Conservation (phyloP, 2,888 invertebrate species). For the Stegana nigrithorax region DNA sequence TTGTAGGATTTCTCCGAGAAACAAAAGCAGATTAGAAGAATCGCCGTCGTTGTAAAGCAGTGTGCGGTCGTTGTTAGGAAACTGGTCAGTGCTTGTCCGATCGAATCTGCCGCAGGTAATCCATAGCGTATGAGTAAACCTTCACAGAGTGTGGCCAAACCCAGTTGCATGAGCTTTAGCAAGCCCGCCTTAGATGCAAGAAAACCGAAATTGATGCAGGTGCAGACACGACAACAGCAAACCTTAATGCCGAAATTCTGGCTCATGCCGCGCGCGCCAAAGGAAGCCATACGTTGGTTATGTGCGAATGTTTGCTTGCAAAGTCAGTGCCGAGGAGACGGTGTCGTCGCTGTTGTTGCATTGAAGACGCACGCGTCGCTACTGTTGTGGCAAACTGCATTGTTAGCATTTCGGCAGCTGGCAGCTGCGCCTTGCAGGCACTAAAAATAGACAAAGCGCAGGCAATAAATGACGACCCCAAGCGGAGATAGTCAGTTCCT, state of each 20-base stretch:
- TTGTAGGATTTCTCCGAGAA: conserved; percentile 82
- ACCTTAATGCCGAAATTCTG: conserved; percentile 73
- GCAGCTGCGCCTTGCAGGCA: too few relatives aligned
- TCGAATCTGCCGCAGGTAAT: conserved; percentile 76
- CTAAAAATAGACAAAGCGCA: neutral
- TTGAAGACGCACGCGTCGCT: neutral
- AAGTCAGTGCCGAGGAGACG: neutral
- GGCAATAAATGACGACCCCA: conserved; percentile 38
- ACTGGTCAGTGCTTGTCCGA: conserved; percentile 84
- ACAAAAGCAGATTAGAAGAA: conserved; percentile 82
- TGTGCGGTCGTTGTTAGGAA: conserved; percentile 85
- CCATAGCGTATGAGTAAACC: conserved; percentile 84
- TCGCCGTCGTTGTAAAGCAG: conserved; percentile 81
- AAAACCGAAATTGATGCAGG: conserved; percentile 83
- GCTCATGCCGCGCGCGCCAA: conserved; percentile 60
- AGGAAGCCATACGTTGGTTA: conserved; percentile 54
- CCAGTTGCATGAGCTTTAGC: conserved; percentile 80
- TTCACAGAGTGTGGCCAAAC: conserved; percentile 85
- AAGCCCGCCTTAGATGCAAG: conserved; percentile 79
- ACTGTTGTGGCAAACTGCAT: neutral
- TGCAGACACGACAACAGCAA: conserved; percentile 82
- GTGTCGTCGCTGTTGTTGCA: conserved; percentile 14
- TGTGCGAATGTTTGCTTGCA: neutral
- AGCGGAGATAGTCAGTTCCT: too few relatives aligned
- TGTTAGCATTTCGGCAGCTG: too few relatives aligned